A percentile compares a stretch with the other conserved stretches of the same genome.
Conservation (phyloP, 2,113 vertebrate species). For the Thalassoma bifasciatum region DNA sequence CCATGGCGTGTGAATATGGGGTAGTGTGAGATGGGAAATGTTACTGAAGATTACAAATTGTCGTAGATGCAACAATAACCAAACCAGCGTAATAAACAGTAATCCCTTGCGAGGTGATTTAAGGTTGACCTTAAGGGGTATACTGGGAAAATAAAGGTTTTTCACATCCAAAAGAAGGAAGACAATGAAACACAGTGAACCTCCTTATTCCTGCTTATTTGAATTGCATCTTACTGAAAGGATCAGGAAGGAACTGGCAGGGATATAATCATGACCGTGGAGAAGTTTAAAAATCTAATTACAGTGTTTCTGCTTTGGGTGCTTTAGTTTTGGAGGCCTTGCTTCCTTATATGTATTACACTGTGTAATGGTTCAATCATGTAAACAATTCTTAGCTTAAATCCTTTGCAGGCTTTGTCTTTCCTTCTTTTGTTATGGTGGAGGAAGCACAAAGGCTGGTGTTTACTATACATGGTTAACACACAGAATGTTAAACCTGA, state of each 20-base stretch:
- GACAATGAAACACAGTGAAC: slow-evolving; percentile 17
- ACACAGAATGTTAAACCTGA: slow-evolving; percentile 11
- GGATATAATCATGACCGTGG: slow-evolving; percentile 10
- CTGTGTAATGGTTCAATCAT: slow-evolving; percentile 7
- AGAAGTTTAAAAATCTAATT: not conserved
- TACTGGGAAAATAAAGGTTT: slow-evolving; percentile 1
- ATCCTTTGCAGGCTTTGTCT: slow-evolving; percentile 13
- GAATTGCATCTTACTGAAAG: slow-evolving; percentile 18
- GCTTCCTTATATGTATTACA: not conserved
- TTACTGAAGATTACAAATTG: not conserved
- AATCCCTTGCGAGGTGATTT: not conserved
- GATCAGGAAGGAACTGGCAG: not conserved
- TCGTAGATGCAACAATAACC: slow-evolving; percentile 1
- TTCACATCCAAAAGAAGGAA: not conserved
- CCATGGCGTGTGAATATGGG: slow-evolving; percentile 9
- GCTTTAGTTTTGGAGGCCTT: slow-evolving; percentile 3
- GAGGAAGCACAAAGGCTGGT: slow-evolving; percentile 23
- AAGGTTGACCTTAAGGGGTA: not conserved
- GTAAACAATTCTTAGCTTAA: slow-evolving; percentile 47
- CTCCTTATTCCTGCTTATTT: not conserved
- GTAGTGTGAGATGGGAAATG: not conserved
- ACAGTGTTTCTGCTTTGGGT: slow-evolving; percentile 40
- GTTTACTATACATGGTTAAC: slow-evolving; percentile 24
- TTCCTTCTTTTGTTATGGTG: not conserved
- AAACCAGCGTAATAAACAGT: not conserved